Conservation (phyloP, 2,888 invertebrate genomes). For the Mongoloraphidia duomilia region DNA sequence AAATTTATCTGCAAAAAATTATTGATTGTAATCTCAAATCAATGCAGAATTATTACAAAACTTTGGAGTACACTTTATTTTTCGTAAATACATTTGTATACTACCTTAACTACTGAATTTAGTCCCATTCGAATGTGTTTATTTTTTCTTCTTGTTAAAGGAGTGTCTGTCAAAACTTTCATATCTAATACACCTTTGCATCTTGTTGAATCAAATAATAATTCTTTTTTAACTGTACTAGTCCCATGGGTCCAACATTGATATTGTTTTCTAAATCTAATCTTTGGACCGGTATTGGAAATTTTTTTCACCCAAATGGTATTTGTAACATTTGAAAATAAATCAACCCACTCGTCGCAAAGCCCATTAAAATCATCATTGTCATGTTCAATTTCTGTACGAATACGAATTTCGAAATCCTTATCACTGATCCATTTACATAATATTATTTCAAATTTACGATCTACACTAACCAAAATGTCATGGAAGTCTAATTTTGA, state of each 20-base stretch:
- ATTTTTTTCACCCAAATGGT: slow-evolving; percentile 31
- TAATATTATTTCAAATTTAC: slow-evolving; percentile 27
- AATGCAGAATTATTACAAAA: neutral
- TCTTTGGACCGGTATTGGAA: slow-evolving; percentile 30
- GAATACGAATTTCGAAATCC: slow-evolving; percentile 27
- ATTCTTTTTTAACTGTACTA: slow-evolving; percentile 26
- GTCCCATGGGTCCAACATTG: slow-evolving; percentile 29
- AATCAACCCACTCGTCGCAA: slow-evolving; percentile 30
- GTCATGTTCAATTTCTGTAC: slow-evolving; percentile 26
- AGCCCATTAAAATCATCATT: slow-evolving; percentile 27
- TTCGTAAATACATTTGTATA: neutral
- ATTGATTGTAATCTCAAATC: neutral
- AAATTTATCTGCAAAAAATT: slow-evolving; percentile 26
- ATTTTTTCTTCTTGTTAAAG: slow-evolving; percentile 25
- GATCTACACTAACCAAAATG: slow-evolving; percentile 23
- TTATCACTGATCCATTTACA: slow-evolving; percentile 26
- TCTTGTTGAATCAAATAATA: slow-evolving; percentile 27
- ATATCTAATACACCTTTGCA: slow-evolving; percentile 29
- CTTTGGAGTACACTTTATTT: neutral
- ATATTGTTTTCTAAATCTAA: slow-evolving; percentile 29
- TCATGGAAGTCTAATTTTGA: slow-evolving; percentile 25
- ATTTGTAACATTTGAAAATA: slow-evolving; percentile 27
- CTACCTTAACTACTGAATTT: slow-evolving; percentile 29
- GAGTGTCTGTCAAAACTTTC: slow-evolving; percentile 28
- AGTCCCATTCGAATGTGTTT: slow-evolving; percentile 27